Conservation (phyloP, 2,797 vertebrate species). For the Takifugu rubripes region DNA sequence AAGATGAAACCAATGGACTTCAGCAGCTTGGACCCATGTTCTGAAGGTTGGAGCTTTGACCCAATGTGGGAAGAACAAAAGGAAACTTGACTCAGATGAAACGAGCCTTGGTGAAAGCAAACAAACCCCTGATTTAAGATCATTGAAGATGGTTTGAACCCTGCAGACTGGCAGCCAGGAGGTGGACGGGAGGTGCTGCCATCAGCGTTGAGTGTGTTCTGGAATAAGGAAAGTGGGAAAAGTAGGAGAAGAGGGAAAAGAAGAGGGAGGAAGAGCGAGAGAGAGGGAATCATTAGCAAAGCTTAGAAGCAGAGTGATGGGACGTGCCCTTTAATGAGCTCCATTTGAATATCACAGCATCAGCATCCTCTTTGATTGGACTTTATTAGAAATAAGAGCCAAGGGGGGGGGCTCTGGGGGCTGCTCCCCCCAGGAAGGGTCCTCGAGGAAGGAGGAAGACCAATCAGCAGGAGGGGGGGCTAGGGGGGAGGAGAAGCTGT, state of each 20-base stretch:
- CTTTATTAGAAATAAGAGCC: conserved; percentile 1
- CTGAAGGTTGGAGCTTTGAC: neutral
- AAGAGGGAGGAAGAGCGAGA: too few relatives aligned
- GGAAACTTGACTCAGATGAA: conserved; percentile 6
- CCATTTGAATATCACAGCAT: conserved; percentile 10
- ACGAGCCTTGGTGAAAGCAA: neutral
- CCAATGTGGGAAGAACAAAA: conserved; percentile 13
- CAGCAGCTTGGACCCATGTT: neutral
- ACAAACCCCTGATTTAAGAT: conserved; percentile 13
- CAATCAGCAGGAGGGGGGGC: neutral
- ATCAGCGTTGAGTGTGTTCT: too few relatives aligned
- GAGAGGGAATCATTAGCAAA: neutral
- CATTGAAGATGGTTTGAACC: neutral
- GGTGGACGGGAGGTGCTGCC: too few relatives aligned
- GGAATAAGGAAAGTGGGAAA: neutral
- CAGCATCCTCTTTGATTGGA: conserved; percentile 16
- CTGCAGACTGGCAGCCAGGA: too few relatives aligned
- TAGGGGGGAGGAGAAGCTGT: neutral
- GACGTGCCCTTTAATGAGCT: conserved; percentile 1
- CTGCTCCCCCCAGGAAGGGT: neutral
- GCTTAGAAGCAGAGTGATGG: neutral
- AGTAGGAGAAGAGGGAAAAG: neutral
- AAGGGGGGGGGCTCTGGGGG: neutral
- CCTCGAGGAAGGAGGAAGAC: conserved; percentile 2
- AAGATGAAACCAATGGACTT: too few relatives aligned